Evolutionary conservation across 2,797 vertebrate genomes (phyloP).

Genomic region (Crenichthys baileyi): DNA sequence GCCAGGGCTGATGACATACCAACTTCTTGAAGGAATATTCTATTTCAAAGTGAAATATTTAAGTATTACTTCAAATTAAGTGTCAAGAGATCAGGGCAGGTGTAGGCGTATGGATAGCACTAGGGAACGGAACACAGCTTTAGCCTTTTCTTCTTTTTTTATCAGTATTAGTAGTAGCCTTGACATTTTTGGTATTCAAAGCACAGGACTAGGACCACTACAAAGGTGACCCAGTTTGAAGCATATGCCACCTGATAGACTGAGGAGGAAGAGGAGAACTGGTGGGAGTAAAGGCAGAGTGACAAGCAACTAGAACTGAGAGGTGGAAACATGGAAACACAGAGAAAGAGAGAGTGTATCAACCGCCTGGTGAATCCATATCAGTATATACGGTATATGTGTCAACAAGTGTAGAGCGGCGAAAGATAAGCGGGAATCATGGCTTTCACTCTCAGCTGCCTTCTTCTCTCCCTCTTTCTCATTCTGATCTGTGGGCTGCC

Average conservation of each 20-base stretch:
- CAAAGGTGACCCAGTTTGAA: conserved; percentile 37
- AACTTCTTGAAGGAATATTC: not conserved
- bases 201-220: conserved; percentile 7
- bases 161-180: conserved; percentile 1
- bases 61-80: not conserved
- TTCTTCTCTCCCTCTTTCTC: conserved; percentile 61
- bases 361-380: conserved; percentile 53
- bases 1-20: not conserved
- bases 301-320: conserved; percentile 19
- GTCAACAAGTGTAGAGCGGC: conserved; percentile 76
- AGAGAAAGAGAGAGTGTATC: conserved; percentile 31
- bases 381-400: conserved; percentile 60
- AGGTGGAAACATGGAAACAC: conserved; percentile 12
- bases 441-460: conserved; percentile 44
- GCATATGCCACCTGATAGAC: conserved; percentile 14
- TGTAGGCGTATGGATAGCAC: not conserved
- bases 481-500: conserved; percentile 82
- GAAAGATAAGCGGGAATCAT: conserved; percentile 77
- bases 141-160: not conserved
- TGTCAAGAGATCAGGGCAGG: not conserved
- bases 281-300: conserved; percentile 11
- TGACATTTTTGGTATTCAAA: conserved; percentile 11
- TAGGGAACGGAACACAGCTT: not conserved
- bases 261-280: conserved; percentile 5
- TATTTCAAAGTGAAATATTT: not conserved